Conservation (phyloP, 2,888 invertebrate species). For the Choristoneura rosaceana region DNA sequence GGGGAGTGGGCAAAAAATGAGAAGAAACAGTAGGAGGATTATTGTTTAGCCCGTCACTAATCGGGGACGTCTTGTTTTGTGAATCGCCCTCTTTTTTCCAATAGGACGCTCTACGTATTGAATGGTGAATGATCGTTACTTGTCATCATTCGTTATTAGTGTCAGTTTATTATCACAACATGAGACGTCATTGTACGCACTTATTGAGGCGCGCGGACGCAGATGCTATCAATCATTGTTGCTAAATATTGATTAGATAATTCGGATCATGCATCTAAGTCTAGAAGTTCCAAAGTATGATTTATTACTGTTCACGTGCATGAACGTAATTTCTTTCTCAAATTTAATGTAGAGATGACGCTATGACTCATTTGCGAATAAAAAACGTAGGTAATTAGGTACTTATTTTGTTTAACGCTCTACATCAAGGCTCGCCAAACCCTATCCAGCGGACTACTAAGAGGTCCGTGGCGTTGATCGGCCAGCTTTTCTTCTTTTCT, state of each 20-base stretch:
- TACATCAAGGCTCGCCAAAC: too few species aligned
- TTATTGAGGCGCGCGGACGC: conserved; percentile 2
- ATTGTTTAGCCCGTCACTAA: conserved; percentile 63
- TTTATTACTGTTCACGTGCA: conserved; percentile 4
- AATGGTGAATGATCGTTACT: conserved; percentile 44
- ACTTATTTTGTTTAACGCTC: too few species aligned
- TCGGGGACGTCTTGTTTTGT: conserved; percentile 49
- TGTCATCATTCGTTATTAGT: conserved; percentile 20
- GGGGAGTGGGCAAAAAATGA: conserved; percentile 63
- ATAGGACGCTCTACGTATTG: conserved; percentile 48
- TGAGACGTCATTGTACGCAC: not conserved
- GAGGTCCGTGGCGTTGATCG: too few species aligned
- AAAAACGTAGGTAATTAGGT: too few species aligned
- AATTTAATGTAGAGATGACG: not conserved
- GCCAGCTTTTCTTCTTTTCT: too few species aligned
- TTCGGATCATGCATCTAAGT: not conserved
- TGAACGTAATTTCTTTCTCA: not conserved
- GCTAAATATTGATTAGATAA: not conserved
- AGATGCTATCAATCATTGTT: conserved; percentile 6
- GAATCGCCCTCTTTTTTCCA: conserved; percentile 42
- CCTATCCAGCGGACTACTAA: too few species aligned
- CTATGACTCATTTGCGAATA: not conserved
- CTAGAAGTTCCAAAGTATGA: conserved; percentile 1
- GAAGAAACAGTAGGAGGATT: conserved; percentile 65
- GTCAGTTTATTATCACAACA: conserved; percentile 2